Evolutionary conservation across 2,797 vertebrate genomes (phyloP), one percentile per base, ranked within the genome.

Genomic region (Gymnoscopelus microlampas): DNA sequence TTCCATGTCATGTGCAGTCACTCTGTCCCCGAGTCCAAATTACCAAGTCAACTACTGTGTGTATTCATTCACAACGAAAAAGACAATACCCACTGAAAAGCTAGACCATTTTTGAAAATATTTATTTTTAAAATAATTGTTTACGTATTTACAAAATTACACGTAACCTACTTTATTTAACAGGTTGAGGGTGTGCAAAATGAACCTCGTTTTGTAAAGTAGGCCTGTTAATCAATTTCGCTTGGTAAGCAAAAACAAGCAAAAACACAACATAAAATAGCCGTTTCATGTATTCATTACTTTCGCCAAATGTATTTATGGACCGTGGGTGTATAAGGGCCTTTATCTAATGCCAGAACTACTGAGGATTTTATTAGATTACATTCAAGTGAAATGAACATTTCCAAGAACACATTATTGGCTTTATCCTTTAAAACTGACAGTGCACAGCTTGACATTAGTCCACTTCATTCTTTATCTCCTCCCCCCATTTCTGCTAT

Each of bases 111-210:
- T 83, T 72, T 60, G 50, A 76, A 81, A 72, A 71, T 71, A 67
- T 92, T 89, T 90, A 90, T 85, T 92, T 85, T 76, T 76, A 90
- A 93, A 93, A 92, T 87, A 88, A 70, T 82, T 75, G n/a, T 74
- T 81, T 75, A 71, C 67, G 66, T 90, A 89, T 87, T 86, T 87
- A 86, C 79, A 87, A 81, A 82, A 71, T 85, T 66, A 75, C 60
- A 57, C 50, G 62, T 68, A 60, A 63, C 23, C 15, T 44, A 55
- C 49, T 26, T 11, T 11, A 50, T 39, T 24, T 3, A 78, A 77
- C 8, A 12, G 57, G 23, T 26, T 71, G 48, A 60, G 71, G 71
- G 56, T 83, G 71, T 86, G 71, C 80, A 88, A 82, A 87, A 78
- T 66, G 39, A 60, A 39, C 56, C 5, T 60, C 32, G 55, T 61